These are phyloP conservation scores for Anorthoa munda DNA, from an alignment of 2,888 invertebrate species.

Conservation along the genomic window DNA sequence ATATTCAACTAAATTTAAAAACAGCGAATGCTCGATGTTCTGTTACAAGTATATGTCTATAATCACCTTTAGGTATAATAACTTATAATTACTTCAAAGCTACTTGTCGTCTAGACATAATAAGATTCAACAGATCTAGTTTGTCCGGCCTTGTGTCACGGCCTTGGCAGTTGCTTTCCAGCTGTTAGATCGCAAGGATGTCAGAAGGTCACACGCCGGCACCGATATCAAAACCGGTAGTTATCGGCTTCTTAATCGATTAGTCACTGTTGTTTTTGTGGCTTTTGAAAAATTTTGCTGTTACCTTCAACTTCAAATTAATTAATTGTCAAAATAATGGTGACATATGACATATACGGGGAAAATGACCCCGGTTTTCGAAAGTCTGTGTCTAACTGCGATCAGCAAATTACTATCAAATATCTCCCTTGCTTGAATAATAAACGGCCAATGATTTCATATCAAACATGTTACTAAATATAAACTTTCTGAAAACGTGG, in stretches of 20 bases:
- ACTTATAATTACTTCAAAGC: background rate
- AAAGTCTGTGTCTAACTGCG: background rate
- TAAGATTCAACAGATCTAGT: slow-evolving; percentile 13
- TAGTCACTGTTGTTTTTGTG: slow-evolving; percentile 32
- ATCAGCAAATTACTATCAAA: too few species aligned
- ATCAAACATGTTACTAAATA: too few species aligned
- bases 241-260: slow-evolving; percentile 35
- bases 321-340: background rate
- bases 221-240: slow-evolving; percentile 44
- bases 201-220: slow-evolving; percentile 51
- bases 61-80: too few species aligned
- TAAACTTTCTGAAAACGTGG: too few species aligned
- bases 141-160: slow-evolving; percentile 38
- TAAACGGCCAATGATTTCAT: too few species aligned
- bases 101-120: background rate
- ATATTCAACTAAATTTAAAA: too few species aligned
- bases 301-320: background rate
- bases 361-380: background rate
- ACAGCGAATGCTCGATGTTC: too few species aligned
- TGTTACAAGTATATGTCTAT: too few species aligned
- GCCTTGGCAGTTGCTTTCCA: slow-evolving; percentile 53
- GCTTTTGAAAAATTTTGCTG: slow-evolving; percentile 2
- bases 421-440: too few species aligned
- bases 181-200: slow-evolving; percentile 54
- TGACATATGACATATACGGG: background rate